Base-by-base conservation (phyloP, 2,888 invertebrate species). In the Agonopterix alstromeriana region DNA sequence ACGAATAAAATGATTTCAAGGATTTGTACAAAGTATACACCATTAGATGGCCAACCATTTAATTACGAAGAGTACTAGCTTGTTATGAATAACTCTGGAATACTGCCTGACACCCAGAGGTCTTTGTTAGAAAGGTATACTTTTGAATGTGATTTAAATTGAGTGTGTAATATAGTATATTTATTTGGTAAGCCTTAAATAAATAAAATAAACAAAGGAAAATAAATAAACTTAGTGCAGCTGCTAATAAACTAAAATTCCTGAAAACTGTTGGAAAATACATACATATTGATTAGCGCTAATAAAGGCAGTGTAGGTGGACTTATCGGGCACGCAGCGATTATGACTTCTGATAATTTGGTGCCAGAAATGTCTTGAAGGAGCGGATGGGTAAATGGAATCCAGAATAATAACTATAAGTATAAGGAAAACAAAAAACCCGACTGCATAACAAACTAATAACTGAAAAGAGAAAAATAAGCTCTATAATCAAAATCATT, bases 51-150 rank as follows among this genome's bases (percentile, higher is more conserved):
- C 48, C 48, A 63, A 11, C 64, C 67, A 49, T 62, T 75, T 60
- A 73, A 68, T 67, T 82, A 82, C 57, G 56, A 65, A 35, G 75
- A 82, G 55, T 82, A n/a, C n/a, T n/a, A 80, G 73, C 69, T 82
- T 40, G 61, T 81, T 53, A 63, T 77, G 58, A 81, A 81, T 58
- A 75, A 81, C 64, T 83, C 73, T 50, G 75, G 76, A 9, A 60
- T 80, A 60, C 57, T 77, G 17, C 47, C 60, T 17, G 79, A 81
- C 56, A 79, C 76, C 45, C 71, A 76, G 40, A 73, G 77, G 58
- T 77, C 77, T 45, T 56, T 80, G 53, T 73, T 73, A 40, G 54
- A 66, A 43, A 70, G n/a, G n/a, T n/a, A n/a, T n/a, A n/a, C n/a
- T n/a, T n/a, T n/a, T n/a, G n/a, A n/a, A n/a, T n/a, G n/a, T n/a